Base-by-base conservation (phyloP, 2,797 vertebrate genomes). In the Macrochelys suwanniensis region DNA sequence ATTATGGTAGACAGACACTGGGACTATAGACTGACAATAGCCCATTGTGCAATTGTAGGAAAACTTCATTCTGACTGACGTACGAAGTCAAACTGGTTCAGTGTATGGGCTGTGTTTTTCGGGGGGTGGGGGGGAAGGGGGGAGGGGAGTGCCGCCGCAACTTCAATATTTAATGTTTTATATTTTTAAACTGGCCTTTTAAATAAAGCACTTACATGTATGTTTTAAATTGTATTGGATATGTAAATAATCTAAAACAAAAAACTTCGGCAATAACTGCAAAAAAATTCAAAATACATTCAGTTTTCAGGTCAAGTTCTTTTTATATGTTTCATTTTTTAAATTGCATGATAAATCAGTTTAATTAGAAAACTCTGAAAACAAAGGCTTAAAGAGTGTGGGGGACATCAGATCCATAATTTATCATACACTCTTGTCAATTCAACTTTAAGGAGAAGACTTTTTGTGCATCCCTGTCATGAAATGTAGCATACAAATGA, bases 381-480 rank as follows among this genome's bases (percentile, higher is more conserved):
- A 47, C 77, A 89, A 89, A 80, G 84, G 49, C 31, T 57, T 49
- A 21, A 50, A 89, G 10, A 57, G 53, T 21, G 88, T 76, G 49
- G 61, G 31, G 93, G 16, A 65, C 71, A 94, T 91, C 23, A 92
- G 71, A 85, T 74, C 68, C 78, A 45, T 84, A 90, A 78, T 78
- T 78, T 49, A 90, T 47, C 49, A 88, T 33, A 86, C 92, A 84
- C 0, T 0, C 37, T 80, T 94, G 80, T 80, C 82, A 10, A 57
- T 61, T 85, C 61, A 68, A 37, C 33, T 68, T n/a, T 68, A 68
- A 59, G 21, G 21, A 54, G 28, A 59, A 59, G 61, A 37, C 61
- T 68, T n/a, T 68, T n/a, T 68, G 61, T 68, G 61, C 61, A 68
- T 10, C 82, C 50, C 86, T 28, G 23, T 1, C 17, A 80, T 37